These are phyloP conservation scores for Echeneis naucrates DNA, from an alignment of 2,797 vertebrate species.

Conservation along the genomic window DNA sequence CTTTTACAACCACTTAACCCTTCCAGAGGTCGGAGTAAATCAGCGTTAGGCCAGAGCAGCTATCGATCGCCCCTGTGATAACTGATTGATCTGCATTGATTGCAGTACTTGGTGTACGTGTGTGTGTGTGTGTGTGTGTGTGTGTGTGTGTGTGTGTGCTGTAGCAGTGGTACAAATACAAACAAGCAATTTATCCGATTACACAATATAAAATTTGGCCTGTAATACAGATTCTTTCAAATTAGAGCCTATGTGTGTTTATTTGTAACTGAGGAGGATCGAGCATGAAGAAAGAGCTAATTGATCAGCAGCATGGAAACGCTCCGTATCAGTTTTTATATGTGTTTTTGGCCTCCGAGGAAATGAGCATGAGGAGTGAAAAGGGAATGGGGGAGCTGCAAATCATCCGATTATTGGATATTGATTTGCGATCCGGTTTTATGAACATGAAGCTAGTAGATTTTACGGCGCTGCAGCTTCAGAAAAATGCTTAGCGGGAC, in stretches of 20 bases:
- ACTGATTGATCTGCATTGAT: conserved; percentile 77
- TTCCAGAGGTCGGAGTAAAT: conserved; percentile 75
- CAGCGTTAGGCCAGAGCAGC: conserved; percentile 63
- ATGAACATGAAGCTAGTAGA: conserved; percentile 59
- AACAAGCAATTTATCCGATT: conserved; percentile 27
- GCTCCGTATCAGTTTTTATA: background rate
- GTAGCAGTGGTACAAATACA: conserved; percentile 24
- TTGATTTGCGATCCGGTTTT: conserved; percentile 72
- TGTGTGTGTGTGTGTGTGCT: conserved; percentile 22
- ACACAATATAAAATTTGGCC: conserved; percentile 12
- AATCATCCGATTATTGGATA: conserved; percentile 74
- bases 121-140: conserved; percentile 25
- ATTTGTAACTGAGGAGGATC: background rate
- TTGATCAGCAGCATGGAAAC: background rate
- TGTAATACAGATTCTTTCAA: background rate
- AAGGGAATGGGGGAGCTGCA: conserved; percentile 33
- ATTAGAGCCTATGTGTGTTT: background rate
- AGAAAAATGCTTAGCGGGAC: conserved; percentile 54
- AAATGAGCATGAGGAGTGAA: conserved; percentile 4
- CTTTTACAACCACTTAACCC: conserved; percentile 82
- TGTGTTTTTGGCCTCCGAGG: background rate
- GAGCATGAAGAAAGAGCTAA: background rate
- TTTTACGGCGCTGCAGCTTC: conserved; percentile 46
- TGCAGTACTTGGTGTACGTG: conserved; percentile 19
- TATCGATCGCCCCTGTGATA: conserved; percentile 73